Evolutionary conservation across 2,113 vertebrate species (phyloP).

Genomic region (Sander vitreus): DNA sequence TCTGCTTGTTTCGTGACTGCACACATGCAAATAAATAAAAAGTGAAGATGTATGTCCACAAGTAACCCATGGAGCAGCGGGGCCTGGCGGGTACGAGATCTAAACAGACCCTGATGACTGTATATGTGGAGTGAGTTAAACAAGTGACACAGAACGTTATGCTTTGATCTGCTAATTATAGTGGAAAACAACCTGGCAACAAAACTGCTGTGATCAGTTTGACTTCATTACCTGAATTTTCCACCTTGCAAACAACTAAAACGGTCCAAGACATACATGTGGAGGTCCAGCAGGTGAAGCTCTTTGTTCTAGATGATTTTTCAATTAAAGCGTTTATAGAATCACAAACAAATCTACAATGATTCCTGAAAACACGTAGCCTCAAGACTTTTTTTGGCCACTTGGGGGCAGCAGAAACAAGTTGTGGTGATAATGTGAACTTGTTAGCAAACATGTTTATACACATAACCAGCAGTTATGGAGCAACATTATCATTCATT

Average conservation of each 20-base stretch:
- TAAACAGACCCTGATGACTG: slow-evolving; percentile 75
- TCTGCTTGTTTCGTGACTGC: slow-evolving; percentile 72
- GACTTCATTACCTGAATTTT: slow-evolving; percentile 72
- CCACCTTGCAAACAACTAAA: slow-evolving; percentile 61
- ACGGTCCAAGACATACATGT: slow-evolving; percentile 32
- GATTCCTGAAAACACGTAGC: slow-evolving; percentile 15
- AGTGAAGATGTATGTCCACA: slow-evolving; percentile 72
- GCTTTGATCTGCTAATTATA: slow-evolving; percentile 81
- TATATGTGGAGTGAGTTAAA: slow-evolving; percentile 66
- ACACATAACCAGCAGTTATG: neutral
- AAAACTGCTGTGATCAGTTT: slow-evolving; percentile 30
- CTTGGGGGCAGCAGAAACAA: slow-evolving; percentile 11
- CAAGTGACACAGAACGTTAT: slow-evolving; percentile 66
- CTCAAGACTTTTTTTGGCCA: slow-evolving; percentile 12
- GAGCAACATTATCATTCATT: no score
- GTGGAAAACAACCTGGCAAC: slow-evolving; percentile 72
- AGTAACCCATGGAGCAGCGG: slow-evolving; percentile 52
- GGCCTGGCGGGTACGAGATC: slow-evolving; percentile 53
- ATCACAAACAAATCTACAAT: slow-evolving; percentile 10
- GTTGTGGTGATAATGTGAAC: neutral
- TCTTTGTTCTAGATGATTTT: slow-evolving; percentile 35
- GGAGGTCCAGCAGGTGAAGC: slow-evolving; percentile 52
- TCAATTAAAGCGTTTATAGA: slow-evolving; percentile 28
- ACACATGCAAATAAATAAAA: slow-evolving; percentile 76
- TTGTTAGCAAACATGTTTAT: neutral